These are phyloP conservation scores for Sitta carolinensis DNA, from an alignment of 2,797 vertebrate genomes.

Conservation along the genomic window DNA sequence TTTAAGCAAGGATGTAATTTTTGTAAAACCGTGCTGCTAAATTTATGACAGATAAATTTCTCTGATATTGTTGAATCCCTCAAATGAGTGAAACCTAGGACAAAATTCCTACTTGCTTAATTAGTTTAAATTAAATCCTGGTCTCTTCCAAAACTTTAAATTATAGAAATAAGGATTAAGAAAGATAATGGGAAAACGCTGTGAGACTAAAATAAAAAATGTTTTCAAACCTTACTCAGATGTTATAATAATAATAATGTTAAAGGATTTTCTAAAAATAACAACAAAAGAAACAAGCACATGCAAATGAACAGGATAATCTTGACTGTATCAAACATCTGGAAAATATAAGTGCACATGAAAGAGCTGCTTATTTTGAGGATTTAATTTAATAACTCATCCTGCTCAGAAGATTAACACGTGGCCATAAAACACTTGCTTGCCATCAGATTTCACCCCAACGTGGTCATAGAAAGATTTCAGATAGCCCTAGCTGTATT, in stretches of 20 bases:
- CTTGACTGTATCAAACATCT: conserved; percentile 28
- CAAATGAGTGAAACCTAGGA: background rate
- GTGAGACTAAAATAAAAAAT: background rate
- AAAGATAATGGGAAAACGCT: background rate
- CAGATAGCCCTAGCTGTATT: background rate
- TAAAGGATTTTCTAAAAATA: conserved; percentile 17
- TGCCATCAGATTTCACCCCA: background rate
- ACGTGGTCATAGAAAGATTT: background rate
- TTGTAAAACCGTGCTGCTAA: background rate
- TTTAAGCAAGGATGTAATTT: background rate
- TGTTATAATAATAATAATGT: background rate
- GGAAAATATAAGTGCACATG: conserved; percentile 1
- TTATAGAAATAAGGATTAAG: background rate
- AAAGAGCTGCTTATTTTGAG: background rate
- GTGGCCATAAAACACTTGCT: background rate
- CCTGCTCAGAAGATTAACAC: background rate
- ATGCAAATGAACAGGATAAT: background rate
- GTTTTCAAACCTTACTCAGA: background rate
- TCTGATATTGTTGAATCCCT: background rate
- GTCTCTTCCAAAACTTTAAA: background rate
- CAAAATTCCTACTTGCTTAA: background rate
- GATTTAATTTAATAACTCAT: conserved; percentile 18
- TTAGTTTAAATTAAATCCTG: background rate
- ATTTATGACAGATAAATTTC: background rate
- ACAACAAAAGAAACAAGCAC: background rate